These are phyloP conservation scores for Yponomeuta cagnagella DNA, from an alignment of 2,888 invertebrate genomes.

Conservation along the genomic window DNA sequence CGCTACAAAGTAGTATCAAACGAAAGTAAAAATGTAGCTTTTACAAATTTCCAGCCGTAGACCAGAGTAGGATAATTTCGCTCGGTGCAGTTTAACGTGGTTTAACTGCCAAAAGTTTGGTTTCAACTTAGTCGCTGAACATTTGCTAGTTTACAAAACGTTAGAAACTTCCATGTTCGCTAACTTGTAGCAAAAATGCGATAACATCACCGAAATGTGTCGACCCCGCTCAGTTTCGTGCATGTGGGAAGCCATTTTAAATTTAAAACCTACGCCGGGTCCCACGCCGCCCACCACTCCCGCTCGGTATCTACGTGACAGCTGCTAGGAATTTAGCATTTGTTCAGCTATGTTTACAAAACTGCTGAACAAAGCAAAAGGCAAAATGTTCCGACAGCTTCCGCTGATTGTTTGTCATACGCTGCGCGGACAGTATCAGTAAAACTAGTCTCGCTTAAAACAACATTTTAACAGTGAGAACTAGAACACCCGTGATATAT, in stretches of 20 bases:
- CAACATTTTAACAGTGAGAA: not conserved
- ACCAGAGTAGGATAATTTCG: too few relatives aligned
- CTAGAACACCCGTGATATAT: not conserved
- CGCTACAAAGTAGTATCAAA: not conserved
- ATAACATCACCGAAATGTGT: not conserved
- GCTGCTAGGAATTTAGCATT: conserved; percentile 16
- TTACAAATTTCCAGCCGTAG: too few relatives aligned
- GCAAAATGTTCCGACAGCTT: not conserved
- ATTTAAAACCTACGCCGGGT: conserved; percentile 19
- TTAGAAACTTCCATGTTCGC: not conserved
- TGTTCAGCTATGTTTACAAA: not conserved
- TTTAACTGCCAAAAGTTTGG: too few relatives aligned
- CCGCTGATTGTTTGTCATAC: not conserved
- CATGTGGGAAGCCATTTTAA: conserved; percentile 20
- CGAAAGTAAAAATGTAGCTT: not conserved
- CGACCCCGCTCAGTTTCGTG: not conserved
- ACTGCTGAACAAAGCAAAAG: not conserved
- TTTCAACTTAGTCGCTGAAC: too few relatives aligned
- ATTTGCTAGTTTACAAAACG: not conserved
- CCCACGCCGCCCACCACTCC: conserved; percentile 9
- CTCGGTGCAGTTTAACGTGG: too few relatives aligned
- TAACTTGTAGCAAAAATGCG: not conserved
- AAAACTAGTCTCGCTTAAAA: not conserved
- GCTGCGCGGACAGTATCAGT: too few relatives aligned
- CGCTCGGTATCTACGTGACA: conserved; percentile 14